Conservation (phyloP, 1,140 invertebrate species). For the Drosophila ohnishii region DNA sequence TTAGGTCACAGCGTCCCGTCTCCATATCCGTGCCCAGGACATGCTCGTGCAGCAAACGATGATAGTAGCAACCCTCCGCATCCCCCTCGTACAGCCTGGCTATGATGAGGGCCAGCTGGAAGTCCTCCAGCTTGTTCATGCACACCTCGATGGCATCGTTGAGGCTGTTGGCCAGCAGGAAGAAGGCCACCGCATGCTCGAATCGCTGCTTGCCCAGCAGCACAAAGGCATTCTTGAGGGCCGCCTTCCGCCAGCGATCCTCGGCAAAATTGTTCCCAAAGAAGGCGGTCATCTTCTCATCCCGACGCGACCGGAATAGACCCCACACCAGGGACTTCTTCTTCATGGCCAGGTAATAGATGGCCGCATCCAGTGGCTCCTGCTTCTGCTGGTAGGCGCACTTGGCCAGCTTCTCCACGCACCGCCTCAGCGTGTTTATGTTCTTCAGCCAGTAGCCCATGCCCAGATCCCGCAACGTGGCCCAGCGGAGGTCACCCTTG, state of each 20-base stretch:
- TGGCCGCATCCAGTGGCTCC: slow-evolving; percentile 98
- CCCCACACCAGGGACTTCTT: slow-evolving; percentile 99
- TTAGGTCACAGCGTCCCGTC: slow-evolving; percentile 87
- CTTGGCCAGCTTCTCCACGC: slow-evolving; percentile 97
- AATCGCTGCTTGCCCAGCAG: slow-evolving; percentile 97
- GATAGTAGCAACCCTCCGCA: slow-evolving; percentile 89
- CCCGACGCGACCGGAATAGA: slow-evolving; percentile 93
- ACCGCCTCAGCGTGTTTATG: slow-evolving; percentile 90
- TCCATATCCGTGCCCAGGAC: slow-evolving; percentile 89
- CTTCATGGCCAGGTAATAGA: slow-evolving; percentile 99
- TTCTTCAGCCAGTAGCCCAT: slow-evolving; percentile 98
- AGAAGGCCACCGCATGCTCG: slow-evolving; percentile 96
- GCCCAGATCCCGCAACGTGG: slow-evolving; percentile 94
- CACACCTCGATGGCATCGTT: slow-evolving; percentile 96
- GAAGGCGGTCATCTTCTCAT: slow-evolving; percentile 97
- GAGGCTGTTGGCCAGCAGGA: slow-evolving; percentile 95
- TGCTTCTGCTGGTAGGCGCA: slow-evolving; percentile 94
- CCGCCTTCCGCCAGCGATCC: slow-evolving; percentile 97
- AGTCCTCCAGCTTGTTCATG: slow-evolving; percentile 95
- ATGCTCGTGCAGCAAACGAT: slow-evolving; percentile 91
- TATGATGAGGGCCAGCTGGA: slow-evolving; percentile 98
- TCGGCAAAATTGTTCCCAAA: slow-evolving; percentile 97
- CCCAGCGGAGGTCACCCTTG: slow-evolving; percentile 94
- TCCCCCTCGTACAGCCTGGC: slow-evolving; percentile 94
- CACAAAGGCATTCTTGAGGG: slow-evolving; percentile 98